Evolutionary conservation across 2,888 invertebrate genomes (phyloP).

Genomic region (Nycteola revayana): DNA sequence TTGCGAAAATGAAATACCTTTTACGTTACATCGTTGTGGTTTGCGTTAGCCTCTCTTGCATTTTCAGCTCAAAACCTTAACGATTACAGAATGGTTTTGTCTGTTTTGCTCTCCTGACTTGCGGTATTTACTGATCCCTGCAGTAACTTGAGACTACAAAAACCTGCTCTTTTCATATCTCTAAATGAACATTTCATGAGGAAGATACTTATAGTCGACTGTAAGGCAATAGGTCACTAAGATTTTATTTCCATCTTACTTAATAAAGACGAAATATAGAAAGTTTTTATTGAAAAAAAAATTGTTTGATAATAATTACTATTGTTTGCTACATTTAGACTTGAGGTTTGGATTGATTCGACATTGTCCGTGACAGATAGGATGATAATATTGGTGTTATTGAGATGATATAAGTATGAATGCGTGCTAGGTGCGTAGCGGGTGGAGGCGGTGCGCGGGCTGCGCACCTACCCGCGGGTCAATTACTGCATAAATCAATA

Average conservation of each 20-base stretch:
- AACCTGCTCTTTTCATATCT: conserved; percentile 49
- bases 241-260: conserved; percentile 24
- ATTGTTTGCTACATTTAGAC: too few species aligned
- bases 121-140: conserved; percentile 38
- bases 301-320: too few species aligned
- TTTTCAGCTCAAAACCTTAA: conserved; percentile 37
- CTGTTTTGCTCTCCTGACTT: conserved; percentile 42
- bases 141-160: conserved; percentile 37
- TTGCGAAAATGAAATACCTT: conserved; percentile 38
- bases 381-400: conserved; percentile 1
- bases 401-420: conserved; percentile 27
- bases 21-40: conserved; percentile 39
- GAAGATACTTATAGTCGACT: conserved; percentile 39
- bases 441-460: conserved; percentile 52
- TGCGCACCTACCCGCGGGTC: conserved; percentile 71
- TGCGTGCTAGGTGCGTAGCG: conserved; percentile 58
- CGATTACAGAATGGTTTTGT: conserved; percentile 39
- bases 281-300: too few species aligned
- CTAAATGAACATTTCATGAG: conserved; percentile 52
- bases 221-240: conserved; percentile 53
- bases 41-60: conserved; percentile 31
- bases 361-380: too few species aligned
- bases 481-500: conserved; percentile 77
- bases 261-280: too few species aligned
- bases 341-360: too few species aligned